Base-by-base conservation (phyloP, 1,140 invertebrate species). In the Tribolium castaneum region DNA sequence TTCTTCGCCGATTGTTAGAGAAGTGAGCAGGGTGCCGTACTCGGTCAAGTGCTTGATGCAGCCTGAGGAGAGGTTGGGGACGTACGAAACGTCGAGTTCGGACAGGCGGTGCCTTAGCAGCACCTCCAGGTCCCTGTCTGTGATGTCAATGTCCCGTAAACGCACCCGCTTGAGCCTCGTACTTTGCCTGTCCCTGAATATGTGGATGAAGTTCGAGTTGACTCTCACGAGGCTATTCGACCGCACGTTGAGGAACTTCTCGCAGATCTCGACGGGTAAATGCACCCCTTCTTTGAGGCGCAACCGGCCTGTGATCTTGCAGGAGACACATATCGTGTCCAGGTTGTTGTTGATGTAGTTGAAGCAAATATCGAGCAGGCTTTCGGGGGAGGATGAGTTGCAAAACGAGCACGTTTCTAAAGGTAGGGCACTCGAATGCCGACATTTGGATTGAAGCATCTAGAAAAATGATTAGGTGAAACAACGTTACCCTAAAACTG, bases 21-120 rank as follows among this genome's bases (percentile, higher is more conserved):
- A 88, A 39, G 85, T 81, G 75, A 89, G 80, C 70, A 85, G 87
- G 49, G 84, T 84, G 7, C 87, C 87, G 78, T 87, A 86, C 56
- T 82, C 82, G 6, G 87, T 84, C 14, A 89, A 78, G 72, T 86
- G 80, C 75, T 85, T 83, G 71, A 89, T 79, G 35, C 80, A 80
- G 56, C 82, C 74, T 45, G 78, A 83, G 0, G 91, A 92, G n/a
- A 96, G 84, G 56, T 90, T 89, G 50, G 88, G 87, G 85, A 94
- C 96, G 79, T 94, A 91, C 45, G 90, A 89, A 73, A 97, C 87
- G 77, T 95, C 92, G 51, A 97, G 85, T 76, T 94, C 92, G 6
- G 90, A 87, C 22, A 95, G 88, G 73, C 92, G 90, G 85, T 97
- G 95, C 12, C 87, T 88, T 82, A 93, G 87, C 19, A 97, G 84